A percentile compares a stretch with the other conserved stretches of the same genome.
phyloP scores from a whole-genome alignment of 2,113 vertebrate species.

The Rhinopithecus roxellana region DNA sequence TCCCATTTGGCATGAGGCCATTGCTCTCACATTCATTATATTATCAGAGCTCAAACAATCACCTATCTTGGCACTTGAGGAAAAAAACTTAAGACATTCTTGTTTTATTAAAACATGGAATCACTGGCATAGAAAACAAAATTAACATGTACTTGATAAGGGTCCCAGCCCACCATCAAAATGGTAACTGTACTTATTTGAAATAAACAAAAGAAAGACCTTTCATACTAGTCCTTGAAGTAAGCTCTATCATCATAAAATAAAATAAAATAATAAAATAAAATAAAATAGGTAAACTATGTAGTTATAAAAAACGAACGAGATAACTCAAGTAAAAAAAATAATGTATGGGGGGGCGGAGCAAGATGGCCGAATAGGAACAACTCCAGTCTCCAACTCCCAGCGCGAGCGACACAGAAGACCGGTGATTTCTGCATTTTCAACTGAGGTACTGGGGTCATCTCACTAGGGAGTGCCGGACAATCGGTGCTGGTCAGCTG shows the following conservation, averaged over 20 bases:
- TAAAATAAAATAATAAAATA: not conserved
- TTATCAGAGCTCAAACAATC: conserved; percentile 54
- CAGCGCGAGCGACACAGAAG: too few relatives aligned
- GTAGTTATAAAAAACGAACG: not conserved
- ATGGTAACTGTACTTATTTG: not conserved
- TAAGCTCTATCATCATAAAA: not conserved
- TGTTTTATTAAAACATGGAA: conserved; percentile 43
- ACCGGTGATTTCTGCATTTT: too few relatives aligned
- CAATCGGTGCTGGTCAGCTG: too few relatives aligned
- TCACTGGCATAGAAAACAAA: not conserved
- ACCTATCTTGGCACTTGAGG: conserved; percentile 33
- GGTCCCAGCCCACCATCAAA: not conserved
- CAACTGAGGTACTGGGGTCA: too few relatives aligned
- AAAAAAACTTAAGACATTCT: conserved; percentile 58
- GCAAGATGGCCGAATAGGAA: too few relatives aligned
- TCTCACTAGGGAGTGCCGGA: too few relatives aligned
- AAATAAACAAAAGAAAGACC: not conserved
- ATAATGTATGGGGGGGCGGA: too few relatives aligned
- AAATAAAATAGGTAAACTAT: not conserved
- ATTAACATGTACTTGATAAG: not conserved
- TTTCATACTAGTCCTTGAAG: not conserved
- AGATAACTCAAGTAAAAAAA: not conserved
- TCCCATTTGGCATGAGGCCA: conserved; percentile 37
- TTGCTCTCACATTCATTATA: conserved; percentile 58
- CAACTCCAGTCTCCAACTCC: too few relatives aligned